A percentile compares a stretch with the other conserved stretches of the same genome.
Evolutionary conservation across 2,888 invertebrate species (phyloP).

Genomic region (Caenorhabditis doughertyi): DNA sequence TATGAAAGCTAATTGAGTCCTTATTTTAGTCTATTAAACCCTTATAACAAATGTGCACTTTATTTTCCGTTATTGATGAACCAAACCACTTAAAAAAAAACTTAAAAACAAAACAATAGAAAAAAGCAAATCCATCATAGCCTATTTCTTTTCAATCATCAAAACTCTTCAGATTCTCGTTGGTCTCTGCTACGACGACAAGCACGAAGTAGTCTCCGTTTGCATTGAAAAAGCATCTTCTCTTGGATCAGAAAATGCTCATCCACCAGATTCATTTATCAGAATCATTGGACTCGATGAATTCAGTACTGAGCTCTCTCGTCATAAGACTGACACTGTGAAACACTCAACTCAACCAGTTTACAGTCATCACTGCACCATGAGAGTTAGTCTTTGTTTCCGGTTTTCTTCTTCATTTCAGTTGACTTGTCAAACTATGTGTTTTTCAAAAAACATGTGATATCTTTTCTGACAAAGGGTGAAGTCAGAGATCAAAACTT

Average conservation of each 20-base stretch:
- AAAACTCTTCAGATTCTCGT: constrained; percentile 65
- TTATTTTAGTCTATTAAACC: no score
- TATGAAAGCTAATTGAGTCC: no score
- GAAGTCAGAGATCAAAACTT: constrained; percentile 16
- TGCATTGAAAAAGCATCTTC: constrained; percentile 73
- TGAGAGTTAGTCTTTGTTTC: constrained; percentile 66
- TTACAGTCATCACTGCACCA: constrained; percentile 72
- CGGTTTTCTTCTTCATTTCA: not conserved
- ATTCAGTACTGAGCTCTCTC: constrained; percentile 72
- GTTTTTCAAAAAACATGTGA: constrained; percentile 22
- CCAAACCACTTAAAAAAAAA: no score
- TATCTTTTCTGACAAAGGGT: constrained; percentile 3
- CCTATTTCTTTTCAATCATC: no score
- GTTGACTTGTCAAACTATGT: constrained; percentile 1
- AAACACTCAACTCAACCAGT: constrained; percentile 73
- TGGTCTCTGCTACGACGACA: constrained; percentile 73
- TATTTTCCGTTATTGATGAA: no score
- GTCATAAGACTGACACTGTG: constrained; percentile 74
- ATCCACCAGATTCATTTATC: constrained; percentile 76
- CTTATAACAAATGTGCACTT: no score
- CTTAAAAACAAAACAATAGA: not conserved
- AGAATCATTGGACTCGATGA: constrained; percentile 72
- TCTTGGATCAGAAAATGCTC: constrained; percentile 43
- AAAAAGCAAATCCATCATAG: not conserved
- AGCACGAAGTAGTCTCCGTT: constrained; percentile 71